Percentiles rank a stretch among this genome's conserved stretches.
phyloP scores from a whole-genome alignment of 2,888 invertebrate genomes.

The Lithophane leautieri region DNA sequence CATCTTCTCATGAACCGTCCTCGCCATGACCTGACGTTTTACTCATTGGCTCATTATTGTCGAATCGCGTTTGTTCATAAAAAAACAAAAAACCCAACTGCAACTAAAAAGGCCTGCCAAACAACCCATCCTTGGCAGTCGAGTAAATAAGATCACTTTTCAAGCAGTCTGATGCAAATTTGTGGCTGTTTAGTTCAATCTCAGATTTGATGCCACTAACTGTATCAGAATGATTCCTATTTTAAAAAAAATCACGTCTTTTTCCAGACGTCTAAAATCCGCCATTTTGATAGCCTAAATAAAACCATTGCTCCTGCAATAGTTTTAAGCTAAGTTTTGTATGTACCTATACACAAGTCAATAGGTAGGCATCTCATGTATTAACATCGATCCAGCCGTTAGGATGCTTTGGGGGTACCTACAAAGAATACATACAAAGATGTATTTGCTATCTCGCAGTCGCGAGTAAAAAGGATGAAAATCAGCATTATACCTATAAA shows the following conservation, averaged over 20 bases:
- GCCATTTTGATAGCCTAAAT: background rate
- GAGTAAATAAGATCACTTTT: background rate
- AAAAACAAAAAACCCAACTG: background rate
- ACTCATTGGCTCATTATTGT: slow-evolving; percentile 17
- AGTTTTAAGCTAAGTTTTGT: background rate
- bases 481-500: background rate
- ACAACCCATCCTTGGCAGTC: too few relatives aligned
- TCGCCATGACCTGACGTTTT: slow-evolving; percentile 42
- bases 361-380: background rate
- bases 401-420: background rate
- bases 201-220: background rate
- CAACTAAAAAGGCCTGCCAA: too few relatives aligned
- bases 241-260: too few relatives aligned
- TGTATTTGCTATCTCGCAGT: background rate
- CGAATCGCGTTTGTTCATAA: background rate
- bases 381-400: background rate
- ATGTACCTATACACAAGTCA: background rate
- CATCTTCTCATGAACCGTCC: slow-evolving; percentile 30
- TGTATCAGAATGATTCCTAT: background rate
- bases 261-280: too few relatives aligned
- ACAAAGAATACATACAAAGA: background rate
- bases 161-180: background rate
- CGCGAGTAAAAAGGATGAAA: background rate
- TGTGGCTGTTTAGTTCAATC: too few relatives aligned
- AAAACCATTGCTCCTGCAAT: background rate